Evolutionary conservation across 2,113 vertebrate species (phyloP).

Genomic region (Aspidoscelis tigris): DNA sequence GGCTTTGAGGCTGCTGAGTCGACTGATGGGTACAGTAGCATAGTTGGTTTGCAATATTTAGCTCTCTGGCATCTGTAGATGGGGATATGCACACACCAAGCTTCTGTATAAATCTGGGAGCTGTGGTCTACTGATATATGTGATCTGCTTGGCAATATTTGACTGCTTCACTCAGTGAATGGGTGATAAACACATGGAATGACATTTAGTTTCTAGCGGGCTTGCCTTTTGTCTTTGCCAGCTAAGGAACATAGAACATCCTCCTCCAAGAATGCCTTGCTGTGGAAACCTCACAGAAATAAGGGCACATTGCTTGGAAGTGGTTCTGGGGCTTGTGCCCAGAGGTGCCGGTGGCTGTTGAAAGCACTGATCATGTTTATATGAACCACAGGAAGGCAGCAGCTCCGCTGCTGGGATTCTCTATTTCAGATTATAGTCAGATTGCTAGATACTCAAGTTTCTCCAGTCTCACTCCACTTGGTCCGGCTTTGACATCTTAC

Average conservation of each 20-base stretch:
- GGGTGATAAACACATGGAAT: constrained; percentile 40
- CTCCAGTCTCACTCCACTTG: constrained; percentile 15
- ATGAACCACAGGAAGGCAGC: constrained; percentile 37
- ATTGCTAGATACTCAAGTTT: constrained; percentile 31
- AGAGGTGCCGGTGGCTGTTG: constrained; percentile 52
- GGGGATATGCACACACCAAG: constrained; percentile 50
- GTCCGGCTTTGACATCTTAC: constrained; percentile 21
- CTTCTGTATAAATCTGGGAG: constrained; percentile 51
- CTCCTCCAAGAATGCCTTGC: not conserved
- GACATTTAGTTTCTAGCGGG: constrained; percentile 52
- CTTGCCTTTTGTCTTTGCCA: constrained; percentile 50
- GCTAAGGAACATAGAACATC: not conserved
- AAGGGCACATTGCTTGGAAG: not conserved
- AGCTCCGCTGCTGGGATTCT: constrained; percentile 27
- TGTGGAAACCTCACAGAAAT: not conserved
- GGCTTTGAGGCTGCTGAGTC: constrained; percentile 10
- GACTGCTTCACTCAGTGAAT: not conserved
- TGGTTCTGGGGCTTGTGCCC: not conserved
- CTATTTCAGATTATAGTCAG: constrained; percentile 3
- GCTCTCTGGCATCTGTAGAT: constrained; percentile 40
- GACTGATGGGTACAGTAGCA: constrained; percentile 10
- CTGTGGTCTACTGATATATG: not conserved
- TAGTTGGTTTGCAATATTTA: constrained; percentile 37
- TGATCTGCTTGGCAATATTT: not conserved
- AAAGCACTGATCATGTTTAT: constrained; percentile 56